Evolutionary conservation across 2,113 vertebrate genomes (phyloP), one percentile per base, ranked within the genome.

Genomic region (Varanus komodoensis): DNA sequence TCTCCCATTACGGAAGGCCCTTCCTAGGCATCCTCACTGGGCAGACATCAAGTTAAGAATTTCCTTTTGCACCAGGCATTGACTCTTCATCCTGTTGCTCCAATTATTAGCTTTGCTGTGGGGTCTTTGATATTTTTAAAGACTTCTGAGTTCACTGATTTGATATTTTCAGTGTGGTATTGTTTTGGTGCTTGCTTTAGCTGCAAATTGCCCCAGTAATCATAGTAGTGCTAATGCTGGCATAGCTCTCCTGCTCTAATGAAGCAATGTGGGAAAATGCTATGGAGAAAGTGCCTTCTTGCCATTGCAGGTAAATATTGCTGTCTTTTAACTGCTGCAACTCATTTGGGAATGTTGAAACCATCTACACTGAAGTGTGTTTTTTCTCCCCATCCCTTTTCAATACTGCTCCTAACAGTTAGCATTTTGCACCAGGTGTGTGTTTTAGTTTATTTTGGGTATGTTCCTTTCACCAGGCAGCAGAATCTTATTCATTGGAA

Each of bases 401-500:
- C 29, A 27, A 1, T 82, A n/a, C 9, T 11, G 44, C 8, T 64
- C 14, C 9, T 48, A 82, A n/a, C 15, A 85, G 85, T 86, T 4
- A 38, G 1, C 38, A 77, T 90, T 0, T 6, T 85, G 89, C 17
- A 4, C 29, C 50, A 9, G 61, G 52, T 7, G 1, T 84, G 1
- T 82, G 11, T 90, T 91, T 21, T 1, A 19, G 34, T 74, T 27
- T 92, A 88, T 61, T 84, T 67, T 74, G 9, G 71, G 2, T 75
- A 67, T 95, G 81, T 94, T 90, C n/a, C 69, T 95, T 44, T 95
- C 87, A 69, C 67, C 96, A 99, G 99, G 96, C 97, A 97, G 90
- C 97, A 95, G 89, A 97, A 95, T 87, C 94, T 96, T 94, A 84
- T 97, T 95, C 97, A 98, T 93, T 99, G 99, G 98, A 98, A 98